Evolutionary conservation across 2,888 invertebrate genomes (phyloP), one percentile per base, ranked within the genome.

Genomic region (Cosmia trapezina): DNA sequence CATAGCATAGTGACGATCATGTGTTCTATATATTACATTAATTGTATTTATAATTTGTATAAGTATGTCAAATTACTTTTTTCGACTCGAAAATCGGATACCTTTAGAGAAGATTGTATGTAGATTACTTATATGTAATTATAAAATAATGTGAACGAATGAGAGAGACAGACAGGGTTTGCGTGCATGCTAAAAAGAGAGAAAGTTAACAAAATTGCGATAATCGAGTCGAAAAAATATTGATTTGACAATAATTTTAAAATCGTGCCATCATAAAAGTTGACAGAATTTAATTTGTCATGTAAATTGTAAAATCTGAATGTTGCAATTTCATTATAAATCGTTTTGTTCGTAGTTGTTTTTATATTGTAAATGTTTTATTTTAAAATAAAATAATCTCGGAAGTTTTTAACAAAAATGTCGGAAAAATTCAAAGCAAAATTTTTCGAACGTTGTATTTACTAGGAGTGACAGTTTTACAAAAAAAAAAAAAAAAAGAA

Each of bases 251-350:
- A 61, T 74, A 67, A 63, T 70, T 65, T 83, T 61, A 54, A 54
- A 83, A 81, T 84, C 63, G 89, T 89, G 89, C 89, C 89, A 89
- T 88, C 76, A 61, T 76, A 78, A 64, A 78, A 80, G 73, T 79
- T 75, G 76, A 78, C 71, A 67, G 62, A 75, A 68, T 77, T 74
- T 67, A 75, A 78, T 80, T 81, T 81, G 77, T 86, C 83, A 56
- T 76, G 59, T 80, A 75, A 83, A 83, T 81, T 86, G 61, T 86
- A 73, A 71, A 78, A 79, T 73, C 62, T 62, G 41, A 82, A 76
- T 64, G 68, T 84, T 80, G 41, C 73, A 77, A 79, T 84, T 81
- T 83, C 71, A 77, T 73, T 74, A 70, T 69, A 80, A 67, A 79
- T 74, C 65, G 68, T 74, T 81, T 73, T 72, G 56, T 77, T 79